These are phyloP conservation scores for Agrilus planipennis DNA, from an alignment of 1,140 invertebrate species.

Conservation along the genomic window DNA sequence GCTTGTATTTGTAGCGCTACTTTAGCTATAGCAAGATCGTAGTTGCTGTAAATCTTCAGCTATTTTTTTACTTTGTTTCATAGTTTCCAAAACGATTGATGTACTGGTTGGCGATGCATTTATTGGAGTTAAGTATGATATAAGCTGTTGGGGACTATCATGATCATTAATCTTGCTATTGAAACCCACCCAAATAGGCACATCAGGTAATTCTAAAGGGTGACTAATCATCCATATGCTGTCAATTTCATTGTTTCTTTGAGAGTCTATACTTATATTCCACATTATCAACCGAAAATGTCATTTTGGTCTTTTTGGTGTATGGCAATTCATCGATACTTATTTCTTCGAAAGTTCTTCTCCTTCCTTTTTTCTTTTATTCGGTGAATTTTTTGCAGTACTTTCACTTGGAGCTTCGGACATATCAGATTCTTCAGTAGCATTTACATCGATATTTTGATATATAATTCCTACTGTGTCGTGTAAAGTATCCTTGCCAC, in stretches of 20 bases:
- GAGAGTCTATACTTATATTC: conserved; percentile 8
- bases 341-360: conserved; percentile 12
- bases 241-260: neutral
- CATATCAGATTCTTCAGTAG: neutral
- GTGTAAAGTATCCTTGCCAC: conserved; percentile 35
- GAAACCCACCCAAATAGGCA: conserved; percentile 20
- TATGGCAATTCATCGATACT: neutral
- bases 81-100: no score
- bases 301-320: conserved; percentile 1
- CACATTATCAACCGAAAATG: conserved; percentile 6
- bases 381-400: conserved; percentile 2
- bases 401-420: conserved; percentile 2
- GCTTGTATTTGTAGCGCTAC: no score
- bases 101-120: no score
- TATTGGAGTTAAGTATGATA: no score
- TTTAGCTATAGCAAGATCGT: no score
- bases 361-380: conserved; percentile 5
- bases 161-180: conserved; percentile 15
- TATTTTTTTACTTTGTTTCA: no score
- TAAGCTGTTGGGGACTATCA: conserved; percentile 11
- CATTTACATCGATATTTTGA: conserved; percentile 27
- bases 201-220: conserved; percentile 7
- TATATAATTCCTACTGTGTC: conserved; percentile 38
- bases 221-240: conserved; percentile 7
- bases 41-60: no score